phyloP scores from a whole-genome alignment of 35 echinoderm and acorn worm genomes.

The Apostichopus japonicus region DNA sequence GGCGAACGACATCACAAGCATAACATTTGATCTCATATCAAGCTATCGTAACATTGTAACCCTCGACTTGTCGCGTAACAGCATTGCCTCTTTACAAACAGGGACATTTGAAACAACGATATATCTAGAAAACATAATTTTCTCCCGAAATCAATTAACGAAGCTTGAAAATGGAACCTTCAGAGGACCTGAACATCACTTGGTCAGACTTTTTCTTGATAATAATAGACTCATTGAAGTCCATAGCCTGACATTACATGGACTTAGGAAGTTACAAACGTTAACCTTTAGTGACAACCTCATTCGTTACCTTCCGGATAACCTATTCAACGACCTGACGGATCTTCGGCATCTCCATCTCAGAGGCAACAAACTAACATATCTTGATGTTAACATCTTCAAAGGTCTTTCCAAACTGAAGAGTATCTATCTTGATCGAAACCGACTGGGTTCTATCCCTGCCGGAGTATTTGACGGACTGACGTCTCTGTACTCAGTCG shows the following conservation, averaged over 20 bases:
- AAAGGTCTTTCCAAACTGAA: neutral
- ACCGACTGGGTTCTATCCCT: neutral
- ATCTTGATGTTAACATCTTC: neutral
- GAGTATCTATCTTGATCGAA: neutral
- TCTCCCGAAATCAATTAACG: neutral
- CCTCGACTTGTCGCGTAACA: neutral
- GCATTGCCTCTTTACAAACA: neutral
- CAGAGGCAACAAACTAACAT: neutral
- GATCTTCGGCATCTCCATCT: neutral
- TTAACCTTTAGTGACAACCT: neutral
- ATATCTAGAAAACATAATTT: neutral
- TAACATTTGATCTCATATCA: neutral
- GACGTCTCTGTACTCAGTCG: neutral
- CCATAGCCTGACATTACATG: neutral
- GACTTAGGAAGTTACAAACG: neutral
- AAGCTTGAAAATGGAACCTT: slow-evolving; percentile 1
- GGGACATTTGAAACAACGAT: neutral
- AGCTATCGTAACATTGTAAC: neutral
- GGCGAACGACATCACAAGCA: neutral
- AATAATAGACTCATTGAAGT: neutral
- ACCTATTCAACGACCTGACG: neutral
- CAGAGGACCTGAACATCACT: neutral
- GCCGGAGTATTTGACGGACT: neutral
- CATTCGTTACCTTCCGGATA: neutral
- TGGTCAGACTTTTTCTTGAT: neutral